Evolutionary conservation across 2,797 vertebrate genomes (phyloP).

Genomic region (Anguilla anguilla): DNA sequence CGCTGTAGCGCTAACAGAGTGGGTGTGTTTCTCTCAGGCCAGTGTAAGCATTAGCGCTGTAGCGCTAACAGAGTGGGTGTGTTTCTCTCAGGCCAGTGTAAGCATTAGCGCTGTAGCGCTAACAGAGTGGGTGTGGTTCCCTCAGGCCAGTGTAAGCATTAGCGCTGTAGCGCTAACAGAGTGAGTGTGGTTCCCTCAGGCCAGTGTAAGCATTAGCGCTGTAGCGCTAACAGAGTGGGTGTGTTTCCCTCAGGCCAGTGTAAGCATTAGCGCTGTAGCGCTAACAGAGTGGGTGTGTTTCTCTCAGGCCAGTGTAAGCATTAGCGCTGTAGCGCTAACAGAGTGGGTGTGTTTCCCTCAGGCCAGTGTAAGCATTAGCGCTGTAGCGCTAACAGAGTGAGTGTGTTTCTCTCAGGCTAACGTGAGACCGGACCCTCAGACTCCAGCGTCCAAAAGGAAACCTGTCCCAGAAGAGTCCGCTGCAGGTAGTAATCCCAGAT

Average conservation of each 20-base stretch:
- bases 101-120: background rate
- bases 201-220: background rate
- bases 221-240: background rate
- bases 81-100: slow-evolving; percentile 1
- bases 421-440: background rate
- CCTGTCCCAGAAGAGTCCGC: slow-evolving; percentile 53
- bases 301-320: slow-evolving; percentile 14
- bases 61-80: background rate
- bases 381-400: background rate
- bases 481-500: slow-evolving; percentile 43
- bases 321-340: background rate
- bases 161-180: background rate
- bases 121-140: background rate
- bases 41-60: background rate
- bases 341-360: background rate
- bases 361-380: background rate
- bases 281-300: background rate
- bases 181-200: background rate
- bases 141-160: slow-evolving; percentile 14
- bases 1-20: background rate
- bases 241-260: slow-evolving; percentile 3
- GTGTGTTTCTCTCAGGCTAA: background rate
- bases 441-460: slow-evolving; percentile 66
- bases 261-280: background rate
- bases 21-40: background rate